Conservation (phyloP, 2,113 vertebrate genomes). For the Lanius collurio region DNA sequence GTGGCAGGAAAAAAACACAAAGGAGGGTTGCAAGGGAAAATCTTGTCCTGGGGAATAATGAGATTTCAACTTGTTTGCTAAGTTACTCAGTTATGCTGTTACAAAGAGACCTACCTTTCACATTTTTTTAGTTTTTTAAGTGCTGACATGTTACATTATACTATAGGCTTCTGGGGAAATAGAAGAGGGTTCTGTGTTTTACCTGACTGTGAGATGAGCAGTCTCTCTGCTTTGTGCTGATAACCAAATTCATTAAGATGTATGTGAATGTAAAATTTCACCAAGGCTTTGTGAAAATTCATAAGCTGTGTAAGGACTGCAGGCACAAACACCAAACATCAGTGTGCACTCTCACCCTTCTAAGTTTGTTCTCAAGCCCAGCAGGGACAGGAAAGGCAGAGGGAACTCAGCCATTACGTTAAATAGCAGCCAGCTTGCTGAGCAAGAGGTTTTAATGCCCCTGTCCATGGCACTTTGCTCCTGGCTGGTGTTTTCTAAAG, state of each 20-base stretch:
- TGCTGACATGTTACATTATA: neutral
- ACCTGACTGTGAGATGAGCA: neutral
- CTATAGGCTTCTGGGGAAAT: neutral
- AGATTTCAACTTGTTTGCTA: neutral
- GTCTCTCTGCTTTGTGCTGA: neutral
- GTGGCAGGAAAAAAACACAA: neutral
- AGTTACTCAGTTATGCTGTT: neutral
- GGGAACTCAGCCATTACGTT: neutral
- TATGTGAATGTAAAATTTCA: neutral
- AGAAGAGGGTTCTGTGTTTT: neutral
- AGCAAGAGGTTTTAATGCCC: neutral
- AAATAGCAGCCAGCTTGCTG: neutral
- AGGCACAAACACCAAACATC: neutral
- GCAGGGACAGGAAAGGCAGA: neutral
- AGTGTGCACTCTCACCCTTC: fast-evolving
- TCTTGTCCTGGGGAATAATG: fast-evolving
- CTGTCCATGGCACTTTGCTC: neutral
- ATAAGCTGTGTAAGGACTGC: neutral
- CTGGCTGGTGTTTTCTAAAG: neutral
- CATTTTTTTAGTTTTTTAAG: neutral
- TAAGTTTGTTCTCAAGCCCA: neutral
- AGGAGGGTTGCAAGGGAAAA: neutral
- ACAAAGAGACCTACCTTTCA: neutral
- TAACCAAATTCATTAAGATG: neutral
- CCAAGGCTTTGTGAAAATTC: neutral